Evolutionary conservation across 37 sponge, comb jelly and placozoan species (phyloP).

Genomic region (Beroe forskalii): DNA sequence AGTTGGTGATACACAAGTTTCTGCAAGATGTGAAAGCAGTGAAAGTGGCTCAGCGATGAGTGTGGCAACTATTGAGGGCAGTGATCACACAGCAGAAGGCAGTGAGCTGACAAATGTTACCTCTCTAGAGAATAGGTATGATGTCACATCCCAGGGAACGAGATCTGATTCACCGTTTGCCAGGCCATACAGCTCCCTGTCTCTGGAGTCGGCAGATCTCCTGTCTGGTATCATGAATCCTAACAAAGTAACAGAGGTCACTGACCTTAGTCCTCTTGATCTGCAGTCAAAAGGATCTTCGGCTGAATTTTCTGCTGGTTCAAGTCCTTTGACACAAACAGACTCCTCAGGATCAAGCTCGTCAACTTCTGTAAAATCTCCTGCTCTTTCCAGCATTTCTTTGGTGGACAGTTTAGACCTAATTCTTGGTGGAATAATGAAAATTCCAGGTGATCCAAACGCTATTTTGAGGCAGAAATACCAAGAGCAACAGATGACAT

Average conservation of each 20-base stretch:
- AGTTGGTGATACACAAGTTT: not conserved
- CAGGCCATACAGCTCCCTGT: not conserved
- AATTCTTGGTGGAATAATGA: not conserved
- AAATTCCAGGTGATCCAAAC: not conserved
- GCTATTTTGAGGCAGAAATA: not conserved
- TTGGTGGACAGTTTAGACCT: slow-evolving; percentile 12
- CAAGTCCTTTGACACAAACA: too few relatives aligned
- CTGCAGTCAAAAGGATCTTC: too few relatives aligned
- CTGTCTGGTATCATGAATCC: not conserved
- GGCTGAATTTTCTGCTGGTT: too few relatives aligned
- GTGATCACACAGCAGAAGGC: not conserved
- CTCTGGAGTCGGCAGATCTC: not conserved
- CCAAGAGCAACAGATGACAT: not conserved
- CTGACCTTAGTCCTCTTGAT: not conserved
- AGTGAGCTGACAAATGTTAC: not conserved
- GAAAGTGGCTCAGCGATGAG: not conserved
- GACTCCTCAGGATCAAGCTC: not conserved
- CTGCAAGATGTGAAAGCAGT: not conserved
- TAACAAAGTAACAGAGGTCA: not conserved
- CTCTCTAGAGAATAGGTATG: not conserved
- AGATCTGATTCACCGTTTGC: not conserved
- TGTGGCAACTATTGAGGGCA: not conserved
- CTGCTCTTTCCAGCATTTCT: not conserved
- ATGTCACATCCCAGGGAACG: not conserved
- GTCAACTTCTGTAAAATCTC: not conserved